Evolutionary conservation across 1,140 invertebrate species (phyloP), one percentile per base, ranked within the genome.

Genomic region (Schlechtendalia chinensis): DNA sequence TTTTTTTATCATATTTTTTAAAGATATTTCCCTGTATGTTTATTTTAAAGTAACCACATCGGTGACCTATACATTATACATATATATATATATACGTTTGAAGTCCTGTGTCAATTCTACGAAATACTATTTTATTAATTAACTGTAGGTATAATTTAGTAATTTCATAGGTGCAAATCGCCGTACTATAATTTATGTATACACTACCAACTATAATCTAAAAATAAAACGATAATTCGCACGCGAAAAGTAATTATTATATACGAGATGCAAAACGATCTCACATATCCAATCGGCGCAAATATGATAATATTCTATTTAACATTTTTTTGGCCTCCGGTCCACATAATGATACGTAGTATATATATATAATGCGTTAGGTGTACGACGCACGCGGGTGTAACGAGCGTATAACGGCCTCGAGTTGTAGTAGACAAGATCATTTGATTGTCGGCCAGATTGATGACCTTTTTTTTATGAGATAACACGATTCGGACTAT

Each of bases 401-500:
- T 50, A 27, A 53, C 47, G 47, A 10, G 11, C 67, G 65, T 45
- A 39, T 67, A 71, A 71, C 27, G 67, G 22, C 67, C 32, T 8
- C 10, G 27, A 45, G 45, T 69, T 47, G 56, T 39, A 24, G 14
- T 58, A 61, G 54, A 77, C 56, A 61, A 39, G 32, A 77, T 77
- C 54, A 59, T 59, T 77, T 77, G 74, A 77, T 77, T 77, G 74
- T 47, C 32, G 29, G 74, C 74, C 74, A 77, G 74, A 77, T 77
- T 77, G 29, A 77, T 32, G 54, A 77, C 74, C 74, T 77, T 77
- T 77, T 32, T 61, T 16, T 0, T n/a, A 27, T n/a, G n/a, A n/a
- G n/a, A 32, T 12, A 47, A 77, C 74, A 29, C 74, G 56, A 27
- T 47, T 77, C 61, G 22, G 74, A 59, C 74, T 16, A 22, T 12